Evolutionary conservation across 2,113 vertebrate species (phyloP), one percentile per base, ranked within the genome.

Genomic region (Jaculus jaculus): DNA sequence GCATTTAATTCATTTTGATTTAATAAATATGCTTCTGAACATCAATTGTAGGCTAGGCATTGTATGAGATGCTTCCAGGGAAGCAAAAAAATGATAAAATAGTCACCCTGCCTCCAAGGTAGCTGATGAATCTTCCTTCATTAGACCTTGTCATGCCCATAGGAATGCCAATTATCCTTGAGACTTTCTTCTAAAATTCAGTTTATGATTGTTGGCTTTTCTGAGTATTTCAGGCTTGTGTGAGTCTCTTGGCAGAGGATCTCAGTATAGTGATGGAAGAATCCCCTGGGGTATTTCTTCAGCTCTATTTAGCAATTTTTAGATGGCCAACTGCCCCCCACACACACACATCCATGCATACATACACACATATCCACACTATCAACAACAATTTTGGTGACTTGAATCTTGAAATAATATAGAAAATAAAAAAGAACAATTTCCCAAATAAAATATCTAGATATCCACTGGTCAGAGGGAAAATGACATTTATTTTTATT

Each of bases 1-100:
- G 17, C 74, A 2, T 88, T 69, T 74, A 78, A 75, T 84, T 87
- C 20, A 89, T 87, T 91, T 84, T 88, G 69, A 93, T 77, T 92
- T 90, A 87, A 73, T 84, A 85, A 90, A 32, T 24, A 80, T 65
- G 28, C n/a, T 81, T 87, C 42, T 74, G 34, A 95, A 69, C n/a
- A 90, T 77, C 74, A 34, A 88, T 28, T 71, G 20, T 30, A 82
- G 37, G 47, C 37, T 26, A 68, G 34, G 20, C 73, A 72, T 10
- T 42, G 23, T 78, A 5, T 54, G 72, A 91, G 84, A 7, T 78
- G 42, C 58, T 73, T 95, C 13, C 21, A 69, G 74, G 65, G n/a
- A 73, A 24, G 71, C 5, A 3, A 87, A 91, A 60, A 91, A 60
- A 74, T 24, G 30, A 66, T 87, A 61, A 82, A 89, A 87, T 7